Conservation (phyloP, 2,797 vertebrate species). For the Argya squamiceps region DNA sequence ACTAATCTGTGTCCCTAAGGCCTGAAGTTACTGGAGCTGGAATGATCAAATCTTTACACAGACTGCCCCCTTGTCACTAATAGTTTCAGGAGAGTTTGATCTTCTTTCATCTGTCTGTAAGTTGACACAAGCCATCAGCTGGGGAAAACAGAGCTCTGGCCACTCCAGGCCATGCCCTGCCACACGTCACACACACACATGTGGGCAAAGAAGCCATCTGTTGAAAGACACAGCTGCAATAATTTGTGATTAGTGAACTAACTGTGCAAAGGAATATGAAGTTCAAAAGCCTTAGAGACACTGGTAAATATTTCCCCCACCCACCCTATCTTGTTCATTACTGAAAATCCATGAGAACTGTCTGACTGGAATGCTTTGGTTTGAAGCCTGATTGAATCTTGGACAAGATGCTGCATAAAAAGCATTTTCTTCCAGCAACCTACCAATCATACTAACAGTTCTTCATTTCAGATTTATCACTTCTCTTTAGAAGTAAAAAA, state of each 20-base stretch:
- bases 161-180: background rate
- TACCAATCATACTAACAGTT: constrained; percentile 71
- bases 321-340: constrained; percentile 62
- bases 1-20: background rate
- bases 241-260: constrained; percentile 21
- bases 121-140: background rate
- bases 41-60: background rate
- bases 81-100: background rate
- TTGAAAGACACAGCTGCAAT: background rate
- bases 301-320: constrained; percentile 60
- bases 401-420: constrained; percentile 60
- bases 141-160: background rate
- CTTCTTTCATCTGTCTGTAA: background rate
- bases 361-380: constrained; percentile 71
- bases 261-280: constrained; percentile 10
- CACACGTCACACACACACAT: background rate
- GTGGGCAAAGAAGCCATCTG: background rate
- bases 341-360: constrained; percentile 69
- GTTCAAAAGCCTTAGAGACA: constrained; percentile 55
- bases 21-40: background rate
- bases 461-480: constrained; percentile 74
- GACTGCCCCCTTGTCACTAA: background rate
- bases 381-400: constrained; percentile 73
- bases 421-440: constrained; percentile 58
- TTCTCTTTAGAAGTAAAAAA: constrained; percentile 61